Percentiles rank a stretch among this genome's conserved stretches.
phyloP scores from a whole-genome alignment of 2,888 invertebrate genomes.

The Ophion ventricosus region DNA sequence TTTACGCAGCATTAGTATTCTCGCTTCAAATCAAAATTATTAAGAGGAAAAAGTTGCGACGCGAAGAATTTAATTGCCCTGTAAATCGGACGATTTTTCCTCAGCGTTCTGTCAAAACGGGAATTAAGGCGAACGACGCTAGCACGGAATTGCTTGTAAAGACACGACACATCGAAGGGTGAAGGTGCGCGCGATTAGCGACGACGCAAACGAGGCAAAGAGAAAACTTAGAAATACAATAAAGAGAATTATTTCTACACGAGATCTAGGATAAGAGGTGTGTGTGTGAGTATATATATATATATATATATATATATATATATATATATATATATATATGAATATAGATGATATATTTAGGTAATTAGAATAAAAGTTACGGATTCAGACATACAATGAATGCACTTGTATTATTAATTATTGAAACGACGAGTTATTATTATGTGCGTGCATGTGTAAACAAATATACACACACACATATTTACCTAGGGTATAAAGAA shows the following conservation, averaged over 20 bases:
- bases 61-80: constrained; percentile 44
- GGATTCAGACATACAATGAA: constrained; percentile 66
- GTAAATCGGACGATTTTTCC: constrained; percentile 1
- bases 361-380: constrained; percentile 78
- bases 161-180: constrained; percentile 68
- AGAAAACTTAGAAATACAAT: constrained; percentile 39
- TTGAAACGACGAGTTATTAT: constrained; percentile 56
- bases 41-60: constrained; percentile 47
- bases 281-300: constrained; percentile 61
- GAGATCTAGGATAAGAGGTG: constrained; percentile 70
- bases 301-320: constrained; percentile 71
- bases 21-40: constrained; percentile 76
- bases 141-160: not conserved
- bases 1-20: constrained; percentile 66
- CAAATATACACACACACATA: no score
- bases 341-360: constrained; percentile 79
- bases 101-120: no score
- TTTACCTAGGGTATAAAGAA: constrained; percentile 65
- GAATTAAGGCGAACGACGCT: not conserved
- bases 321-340: constrained; percentile 66
- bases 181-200: constrained; percentile 57
- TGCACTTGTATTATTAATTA: constrained; percentile 53
- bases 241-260: constrained; percentile 80
- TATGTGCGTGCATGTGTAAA: not conserved
- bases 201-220: constrained; percentile 53